Base-by-base conservation (phyloP, 2,797 vertebrate species). In the Lepus oiostolus region DNA sequence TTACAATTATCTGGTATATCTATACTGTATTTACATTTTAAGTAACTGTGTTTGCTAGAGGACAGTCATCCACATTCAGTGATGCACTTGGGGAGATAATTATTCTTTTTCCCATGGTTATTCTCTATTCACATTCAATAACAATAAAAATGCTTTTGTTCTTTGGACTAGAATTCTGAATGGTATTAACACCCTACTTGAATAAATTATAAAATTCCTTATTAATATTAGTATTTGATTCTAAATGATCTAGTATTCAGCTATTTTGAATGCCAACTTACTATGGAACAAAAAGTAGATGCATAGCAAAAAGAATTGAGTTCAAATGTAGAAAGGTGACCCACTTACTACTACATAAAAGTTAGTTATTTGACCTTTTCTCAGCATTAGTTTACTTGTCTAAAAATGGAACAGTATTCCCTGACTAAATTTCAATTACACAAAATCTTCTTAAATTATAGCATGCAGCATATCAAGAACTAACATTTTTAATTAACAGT, bases 391-490 rank as follows among this genome's bases (percentile, higher is more conserved):
- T 26, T 88, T 54, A 62, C 28, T 91, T 91, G 50, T 87, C 32
- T 77, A 80, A 79, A 92, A 91, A 19, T 22, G 12, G 13, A 84
- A 72, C 0, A 60, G 7, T 84, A 90, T 82, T 72, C 3, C 54
- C 19, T 87, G 14, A 0, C 19, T 85, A 77, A 95, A 76, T 91
- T 82, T 76, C 42, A 93, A 87, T 72, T 68, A 89, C 5, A 50
- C 16, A 94, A 90, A 82, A 72, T 83, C 54, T 90, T 54, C 30
- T 50, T 30, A 74, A 96, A 88, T 28, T 85, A 65, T 52, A 94
- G 65, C 13, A 77, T 14, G 32, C 13, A 71, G 8, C 60, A 86
- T 76, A 67, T 71, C 75, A 90, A 85, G 47, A 92, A 77, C 24
- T 54, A 93, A 71, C 12, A 3, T 72, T 79, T 67, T 70, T 85